Conservation (phyloP, 2,797 vertebrate species). For the Novumbra hubbsi region DNA sequence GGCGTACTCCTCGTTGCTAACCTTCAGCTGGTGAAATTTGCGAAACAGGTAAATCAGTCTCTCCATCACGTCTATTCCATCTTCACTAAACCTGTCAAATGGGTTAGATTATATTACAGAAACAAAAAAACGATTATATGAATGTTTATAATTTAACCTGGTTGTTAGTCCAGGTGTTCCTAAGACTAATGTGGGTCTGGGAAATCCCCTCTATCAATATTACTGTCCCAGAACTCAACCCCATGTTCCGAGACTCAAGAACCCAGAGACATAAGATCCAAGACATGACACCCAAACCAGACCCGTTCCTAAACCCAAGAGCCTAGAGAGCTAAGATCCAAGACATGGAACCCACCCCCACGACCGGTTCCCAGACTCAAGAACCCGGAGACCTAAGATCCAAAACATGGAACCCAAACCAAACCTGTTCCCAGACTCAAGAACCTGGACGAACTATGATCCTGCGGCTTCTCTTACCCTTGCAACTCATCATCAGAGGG, state of each 20-base stretch:
- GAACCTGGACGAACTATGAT: not conserved
- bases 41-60: constrained; percentile 95
- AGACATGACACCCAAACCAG: not conserved
- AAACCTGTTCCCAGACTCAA: not conserved
- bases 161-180: too few relatives aligned
- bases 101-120: not conserved
- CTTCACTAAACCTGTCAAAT: constrained; percentile 88
- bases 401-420: not conserved
- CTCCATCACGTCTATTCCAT: constrained; percentile 98
- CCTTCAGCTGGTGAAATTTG: constrained; percentile 94
- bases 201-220: not conserved
- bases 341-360: not conserved
- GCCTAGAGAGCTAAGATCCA: not conserved
- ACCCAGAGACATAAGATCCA: too few relatives aligned
- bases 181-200: not conserved
- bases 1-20: constrained; percentile 97
- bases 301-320: not conserved
- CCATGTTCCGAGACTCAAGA: not conserved
- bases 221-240: not conserved
- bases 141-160: too few relatives aligned
- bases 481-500: constrained; percentile 94
- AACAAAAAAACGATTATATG: too few relatives aligned
- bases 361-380: too few relatives aligned
- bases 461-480: constrained; percentile 75
- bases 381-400: too few relatives aligned